Evolutionary conservation across 2,888 invertebrate genomes (phyloP).

Genomic region (Caradrina clavipalpis): DNA sequence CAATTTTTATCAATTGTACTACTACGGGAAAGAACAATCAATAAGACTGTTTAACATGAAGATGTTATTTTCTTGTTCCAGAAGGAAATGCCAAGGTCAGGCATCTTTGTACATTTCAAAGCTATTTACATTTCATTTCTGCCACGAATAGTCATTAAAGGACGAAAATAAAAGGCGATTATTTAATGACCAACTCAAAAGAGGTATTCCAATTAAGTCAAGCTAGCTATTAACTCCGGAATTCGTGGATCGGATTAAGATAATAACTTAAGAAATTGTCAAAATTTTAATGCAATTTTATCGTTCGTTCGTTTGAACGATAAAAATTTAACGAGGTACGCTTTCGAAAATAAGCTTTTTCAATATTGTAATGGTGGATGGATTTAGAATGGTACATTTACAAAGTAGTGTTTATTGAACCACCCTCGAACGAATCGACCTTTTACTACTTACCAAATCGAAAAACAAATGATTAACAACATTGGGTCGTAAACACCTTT

Average conservation of each 20-base stretch:
- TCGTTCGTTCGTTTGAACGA: slow-evolving; percentile 15
- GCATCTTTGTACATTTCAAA: slow-evolving; percentile 3
- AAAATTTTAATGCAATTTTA: slow-evolving; percentile 39
- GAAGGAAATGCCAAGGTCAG: background rate
- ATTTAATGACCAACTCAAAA: slow-evolving; percentile 52
- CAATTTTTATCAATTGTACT: background rate
- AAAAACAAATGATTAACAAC: slow-evolving; percentile 5
- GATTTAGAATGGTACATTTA: slow-evolving; percentile 14
- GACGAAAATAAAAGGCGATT: slow-evolving; percentile 47
- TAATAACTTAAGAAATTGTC: slow-evolving; percentile 50
- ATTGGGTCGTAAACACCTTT: background rate
- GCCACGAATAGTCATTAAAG: slow-evolving; percentile 17
- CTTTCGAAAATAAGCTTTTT: slow-evolving; percentile 27
- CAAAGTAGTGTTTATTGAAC: slow-evolving; percentile 14
- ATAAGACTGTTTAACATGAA: too few relatives aligned
- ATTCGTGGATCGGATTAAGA: slow-evolving; percentile 53
- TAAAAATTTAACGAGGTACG: slow-evolving; percentile 34
- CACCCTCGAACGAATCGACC: slow-evolving; percentile 14
- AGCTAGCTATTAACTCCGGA: slow-evolving; percentile 63
- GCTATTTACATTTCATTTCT: slow-evolving; percentile 12
- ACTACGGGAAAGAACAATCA: too few relatives aligned
- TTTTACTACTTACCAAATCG: background rate
- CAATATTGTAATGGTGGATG: slow-evolving; percentile 37
- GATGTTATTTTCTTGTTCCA: too few relatives aligned
- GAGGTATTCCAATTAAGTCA: slow-evolving; percentile 65